phyloP scores from a whole-genome alignment of 2,888 invertebrate species.

The Atrina japonica region DNA sequence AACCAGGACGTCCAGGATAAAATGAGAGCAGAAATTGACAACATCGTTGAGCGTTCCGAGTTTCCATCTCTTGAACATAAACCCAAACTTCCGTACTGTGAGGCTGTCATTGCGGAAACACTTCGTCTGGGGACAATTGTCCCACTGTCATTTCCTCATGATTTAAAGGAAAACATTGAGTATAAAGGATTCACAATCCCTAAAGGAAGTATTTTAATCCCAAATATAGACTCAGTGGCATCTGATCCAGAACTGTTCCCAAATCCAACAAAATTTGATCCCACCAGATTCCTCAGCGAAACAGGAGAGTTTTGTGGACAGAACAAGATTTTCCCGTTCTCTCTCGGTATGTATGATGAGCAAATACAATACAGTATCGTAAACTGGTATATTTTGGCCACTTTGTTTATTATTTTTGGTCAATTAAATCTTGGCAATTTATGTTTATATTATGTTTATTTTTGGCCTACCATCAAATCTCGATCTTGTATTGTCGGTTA shows the following conservation, averaged over 20 bases:
- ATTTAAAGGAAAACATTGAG: constrained; percentile 37
- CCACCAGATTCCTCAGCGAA: constrained; percentile 73
- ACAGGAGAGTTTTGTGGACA: constrained; percentile 45
- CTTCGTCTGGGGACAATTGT: constrained; percentile 77
- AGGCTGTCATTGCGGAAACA: constrained; percentile 64
- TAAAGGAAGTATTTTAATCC: constrained; percentile 59
- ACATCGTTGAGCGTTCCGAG: constrained; percentile 1
- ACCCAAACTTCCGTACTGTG: constrained; percentile 39
- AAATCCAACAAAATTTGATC: constrained; percentile 71
- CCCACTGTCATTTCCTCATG: constrained; percentile 73
- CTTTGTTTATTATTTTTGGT: too few relatives aligned
- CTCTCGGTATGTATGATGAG: constrained; percentile 56
- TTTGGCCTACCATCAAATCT: too few relatives aligned
- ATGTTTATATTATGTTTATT: too few relatives aligned
- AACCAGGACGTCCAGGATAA: constrained; percentile 33
- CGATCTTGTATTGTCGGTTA: too few relatives aligned
- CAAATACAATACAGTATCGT: too few relatives aligned
- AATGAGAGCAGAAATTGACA: constrained; percentile 28
- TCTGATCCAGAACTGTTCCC: constrained; percentile 55
- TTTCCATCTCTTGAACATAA: constrained; percentile 34
- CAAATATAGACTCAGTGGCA: constrained; percentile 47
- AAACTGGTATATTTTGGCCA: too few relatives aligned
- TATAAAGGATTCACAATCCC: constrained; percentile 70
- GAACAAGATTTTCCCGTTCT: constrained; percentile 58
- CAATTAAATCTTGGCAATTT: too few relatives aligned